Percentiles rank a stretch among this genome's conserved stretches.
These are phyloP conservation scores for Barbus barbus DNA, from an alignment of 2,113 vertebrate species.

Conservation along the genomic window DNA sequence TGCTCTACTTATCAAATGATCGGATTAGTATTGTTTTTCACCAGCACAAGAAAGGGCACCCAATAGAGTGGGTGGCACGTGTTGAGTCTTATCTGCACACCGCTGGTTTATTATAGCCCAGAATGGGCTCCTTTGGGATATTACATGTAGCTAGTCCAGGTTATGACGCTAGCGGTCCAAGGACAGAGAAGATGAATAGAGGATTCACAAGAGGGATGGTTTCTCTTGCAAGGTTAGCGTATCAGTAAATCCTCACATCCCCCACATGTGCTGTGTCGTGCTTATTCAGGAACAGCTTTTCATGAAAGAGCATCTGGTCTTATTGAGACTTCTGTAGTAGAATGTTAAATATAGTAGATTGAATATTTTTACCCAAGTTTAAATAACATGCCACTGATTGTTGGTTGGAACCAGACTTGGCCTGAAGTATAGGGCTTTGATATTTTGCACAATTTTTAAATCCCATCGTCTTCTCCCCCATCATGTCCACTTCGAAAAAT, in stretches of 20 bases:
- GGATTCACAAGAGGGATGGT: constrained; percentile 5
- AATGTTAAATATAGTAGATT: not conserved
- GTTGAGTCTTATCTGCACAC: constrained; percentile 13
- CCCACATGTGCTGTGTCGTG: not conserved
- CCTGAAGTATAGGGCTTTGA: no score
- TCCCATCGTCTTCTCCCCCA: not conserved
- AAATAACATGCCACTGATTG: no score
- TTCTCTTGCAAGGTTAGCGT: constrained; percentile 5
- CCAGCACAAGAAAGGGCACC: not conserved
- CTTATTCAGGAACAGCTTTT: not conserved
- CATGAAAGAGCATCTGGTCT: not conserved
- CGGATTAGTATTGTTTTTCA: not conserved
- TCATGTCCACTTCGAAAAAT: not conserved
- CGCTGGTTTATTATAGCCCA: constrained; percentile 1
- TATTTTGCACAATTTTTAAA: not conserved
- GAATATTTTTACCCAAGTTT: not conserved
- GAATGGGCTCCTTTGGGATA: constrained; percentile 13
- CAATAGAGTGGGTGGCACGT: not conserved
- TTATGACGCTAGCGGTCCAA: constrained; percentile 13
- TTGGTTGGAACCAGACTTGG: no score
- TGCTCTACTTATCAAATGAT: not conserved
- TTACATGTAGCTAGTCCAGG: constrained; percentile 15
- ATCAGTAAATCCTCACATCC: not conserved
- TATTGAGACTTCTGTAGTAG: not conserved
- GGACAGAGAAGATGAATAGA: constrained; percentile 21